phyloP scores from a whole-genome alignment of 2,888 invertebrate genomes.

The Dendrolimus houi region DNA sequence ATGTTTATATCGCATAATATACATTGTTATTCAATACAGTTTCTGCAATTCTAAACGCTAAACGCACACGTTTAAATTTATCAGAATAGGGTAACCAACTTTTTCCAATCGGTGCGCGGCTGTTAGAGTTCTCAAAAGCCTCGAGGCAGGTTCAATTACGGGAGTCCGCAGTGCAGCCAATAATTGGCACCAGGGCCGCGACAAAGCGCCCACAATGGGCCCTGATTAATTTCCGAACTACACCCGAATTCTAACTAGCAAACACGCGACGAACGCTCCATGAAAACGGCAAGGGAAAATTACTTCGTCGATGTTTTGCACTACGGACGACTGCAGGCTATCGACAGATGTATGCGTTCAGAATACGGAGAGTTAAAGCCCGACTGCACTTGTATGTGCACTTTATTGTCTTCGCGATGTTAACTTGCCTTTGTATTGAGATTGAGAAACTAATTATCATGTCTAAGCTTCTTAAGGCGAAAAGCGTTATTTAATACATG shows the following conservation, averaged over 20 bases:
- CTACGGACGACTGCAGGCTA: conserved; percentile 24
- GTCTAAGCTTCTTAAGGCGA: too few relatives aligned
- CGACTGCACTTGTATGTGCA: neutral
- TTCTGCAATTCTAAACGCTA: neutral
- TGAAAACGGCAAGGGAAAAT: conserved; percentile 50
- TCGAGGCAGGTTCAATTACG: conserved; percentile 64
- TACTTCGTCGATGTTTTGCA: conserved; percentile 43
- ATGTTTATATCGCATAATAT: too few relatives aligned
- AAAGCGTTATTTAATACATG: too few relatives aligned
- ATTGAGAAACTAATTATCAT: too few relatives aligned
- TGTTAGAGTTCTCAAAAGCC: conserved; percentile 25
- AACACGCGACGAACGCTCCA: conserved; percentile 52
- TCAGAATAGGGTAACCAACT: conserved; percentile 21
- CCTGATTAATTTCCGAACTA: conserved; percentile 75
- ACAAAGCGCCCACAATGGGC: conserved; percentile 72
- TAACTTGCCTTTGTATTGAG: too few relatives aligned
- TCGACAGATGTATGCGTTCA: conserved; percentile 14
- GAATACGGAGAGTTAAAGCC: neutral
- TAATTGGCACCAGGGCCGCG: conserved; percentile 67
- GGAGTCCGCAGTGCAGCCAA: conserved; percentile 51
- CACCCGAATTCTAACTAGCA: conserved; percentile 72
- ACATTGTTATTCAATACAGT: too few relatives aligned
- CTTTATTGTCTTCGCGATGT: neutral
- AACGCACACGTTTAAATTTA: neutral
- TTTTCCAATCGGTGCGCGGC: conserved; percentile 23